A percentile compares a stretch with the other conserved stretches of the same genome.
Conservation (phyloP, 2,888 invertebrate species). For the Erynnis tages region DNA sequence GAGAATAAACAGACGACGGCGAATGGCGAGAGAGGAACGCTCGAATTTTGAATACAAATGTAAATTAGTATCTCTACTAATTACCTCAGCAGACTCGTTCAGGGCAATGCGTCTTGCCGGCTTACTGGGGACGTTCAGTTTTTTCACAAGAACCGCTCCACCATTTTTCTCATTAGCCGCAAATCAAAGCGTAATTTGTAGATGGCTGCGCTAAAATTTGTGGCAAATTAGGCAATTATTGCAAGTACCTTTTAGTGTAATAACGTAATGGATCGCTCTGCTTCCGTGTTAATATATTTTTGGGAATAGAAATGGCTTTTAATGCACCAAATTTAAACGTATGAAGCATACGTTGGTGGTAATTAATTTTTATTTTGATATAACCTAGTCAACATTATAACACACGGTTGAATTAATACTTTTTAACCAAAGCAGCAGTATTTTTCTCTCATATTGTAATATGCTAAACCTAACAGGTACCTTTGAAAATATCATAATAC, state of each 20-base stretch:
- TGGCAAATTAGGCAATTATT: constrained; percentile 29
- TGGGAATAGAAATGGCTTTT: constrained; percentile 20
- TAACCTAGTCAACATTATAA: no score
- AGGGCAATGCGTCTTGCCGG: constrained; percentile 78
- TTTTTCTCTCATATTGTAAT: no score
- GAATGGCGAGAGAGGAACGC: constrained; percentile 75
- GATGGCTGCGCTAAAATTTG: constrained; percentile 31
- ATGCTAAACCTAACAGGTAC: no score
- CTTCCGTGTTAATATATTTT: constrained; percentile 23
- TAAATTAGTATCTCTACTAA: constrained; percentile 82
- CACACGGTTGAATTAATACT: no score
- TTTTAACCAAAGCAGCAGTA: no score
- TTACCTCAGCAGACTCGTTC: constrained; percentile 76
- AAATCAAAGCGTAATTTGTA: constrained; percentile 58
- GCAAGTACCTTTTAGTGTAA: constrained; percentile 29
- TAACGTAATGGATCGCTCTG: constrained; percentile 22
- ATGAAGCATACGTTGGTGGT: neutral
- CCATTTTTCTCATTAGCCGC: constrained; percentile 68
- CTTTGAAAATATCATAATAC: no score
- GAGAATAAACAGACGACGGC: constrained; percentile 80
- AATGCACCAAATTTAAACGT: neutral
- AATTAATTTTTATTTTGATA: no score
- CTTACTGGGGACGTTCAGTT: constrained; percentile 70
- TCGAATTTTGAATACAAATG: constrained; percentile 83
- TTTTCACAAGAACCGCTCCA: constrained; percentile 68